Conservation (phyloP, 35 echinoderm and acorn worm species). For the Lytechinus variegatus region DNA sequence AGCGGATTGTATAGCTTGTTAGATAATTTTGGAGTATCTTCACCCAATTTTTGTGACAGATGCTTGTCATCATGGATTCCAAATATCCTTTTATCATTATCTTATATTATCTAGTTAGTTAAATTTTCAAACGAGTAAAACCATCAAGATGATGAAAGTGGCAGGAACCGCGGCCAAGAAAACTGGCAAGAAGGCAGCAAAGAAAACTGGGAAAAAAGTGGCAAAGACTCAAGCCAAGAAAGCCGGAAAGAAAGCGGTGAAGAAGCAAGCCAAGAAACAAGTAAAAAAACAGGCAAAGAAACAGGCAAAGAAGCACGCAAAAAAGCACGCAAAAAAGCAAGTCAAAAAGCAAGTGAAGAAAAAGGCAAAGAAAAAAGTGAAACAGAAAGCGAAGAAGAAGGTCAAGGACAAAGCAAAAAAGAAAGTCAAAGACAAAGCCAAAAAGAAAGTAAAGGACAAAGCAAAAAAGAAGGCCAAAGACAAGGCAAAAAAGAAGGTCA, state of each 20-base stretch:
- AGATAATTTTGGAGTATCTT: not conserved
- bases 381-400: conserved; percentile 51
- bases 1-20: not conserved
- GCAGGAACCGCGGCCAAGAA: not conserved
- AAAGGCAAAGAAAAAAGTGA: not conserved
- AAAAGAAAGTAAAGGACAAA: conserved; percentile 46
- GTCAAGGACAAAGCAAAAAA: conserved; percentile 40
- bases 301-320: conserved; percentile 34
- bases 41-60: not conserved
- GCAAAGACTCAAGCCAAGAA: not conserved
- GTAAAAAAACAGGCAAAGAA: conserved; percentile 35
- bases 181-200: not conserved
- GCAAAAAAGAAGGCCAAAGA: conserved; percentile 32
- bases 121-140: not conserved
- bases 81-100: not conserved
- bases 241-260: not conserved
- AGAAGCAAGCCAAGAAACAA: conserved; percentile 42
- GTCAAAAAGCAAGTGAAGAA: conserved; percentile 40
- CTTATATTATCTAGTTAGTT: not conserved
- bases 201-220: not conserved
- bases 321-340: conserved; percentile 26
- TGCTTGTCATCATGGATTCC: not conserved
- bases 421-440: not conserved
- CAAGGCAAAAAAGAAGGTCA: not conserved
- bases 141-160: conserved; percentile 30